Evolutionary conservation across 1,140 invertebrate species (phyloP), one percentile per base, ranked within the genome.

Genomic region (Acromyrmex charruanus): DNA sequence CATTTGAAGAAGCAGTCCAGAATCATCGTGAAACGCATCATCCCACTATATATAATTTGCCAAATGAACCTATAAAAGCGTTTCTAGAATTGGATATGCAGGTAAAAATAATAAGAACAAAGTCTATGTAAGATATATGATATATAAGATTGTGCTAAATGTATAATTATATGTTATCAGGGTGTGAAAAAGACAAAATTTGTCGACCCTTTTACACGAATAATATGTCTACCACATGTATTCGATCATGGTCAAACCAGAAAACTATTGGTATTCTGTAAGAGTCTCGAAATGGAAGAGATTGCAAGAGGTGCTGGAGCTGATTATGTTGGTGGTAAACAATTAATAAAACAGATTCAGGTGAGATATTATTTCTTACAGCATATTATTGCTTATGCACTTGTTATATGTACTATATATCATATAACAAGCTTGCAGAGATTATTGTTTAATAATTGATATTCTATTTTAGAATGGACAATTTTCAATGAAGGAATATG

Each of bases 11-110:
- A 92, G 98, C 98, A n/a, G 95, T 98, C 9, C 92, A 96, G 79
- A 96, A 95, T 89, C 97, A 98, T 92, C 96, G 97, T 69, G 97
- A 98, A 94, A 97, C 96, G 0, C 97, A 98, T 93, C 97, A 98
- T 93, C 97, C 97, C 0, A 96, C 97, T 53, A 97, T 98, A 94
- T 97, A 96, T 82, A 97, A 98, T 95, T 92, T 95, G 61, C 97
- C 97, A 2, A 95, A 97, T 94, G 96, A 97, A 14, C 91, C 96
- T 25, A 89, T 98, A 0, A 96, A 95, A 87, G 96, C 97, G 44
- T 95, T 95, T 51, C 95, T 98, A 85, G 97, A 98, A 94, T 91
- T 98, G 1, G 96, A 98, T 92, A 97, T 98, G 97, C 95, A 96
- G 88, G 97, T 95, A 77, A 93, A 63, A 66, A 63, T 39, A 69